Evolutionary conservation across 2,888 invertebrate genomes (phyloP), one percentile per base, ranked within the genome.

Genomic region (Pandemis heparana): DNA sequence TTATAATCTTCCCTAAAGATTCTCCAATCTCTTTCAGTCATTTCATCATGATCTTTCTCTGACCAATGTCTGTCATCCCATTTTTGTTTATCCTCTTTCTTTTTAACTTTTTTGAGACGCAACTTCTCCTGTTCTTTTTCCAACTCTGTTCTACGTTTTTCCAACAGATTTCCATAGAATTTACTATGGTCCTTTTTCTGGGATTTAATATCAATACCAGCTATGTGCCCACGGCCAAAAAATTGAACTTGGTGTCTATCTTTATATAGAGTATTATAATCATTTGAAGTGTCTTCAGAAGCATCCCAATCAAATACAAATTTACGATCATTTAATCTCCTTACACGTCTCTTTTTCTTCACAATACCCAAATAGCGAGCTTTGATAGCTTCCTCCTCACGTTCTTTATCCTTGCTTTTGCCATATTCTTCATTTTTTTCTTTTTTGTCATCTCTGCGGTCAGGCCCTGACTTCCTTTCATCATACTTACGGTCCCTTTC

Each of bases 251-350:
- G 98, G 92, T 99, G 99, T 65, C 98, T 96, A 81, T 99, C 98
- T 89, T 99, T 99, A 86, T 99, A 99, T 32, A 99, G 94, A 75
- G 97, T 96, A 90, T 99, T 99, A 86, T 99, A 99, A 94, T 99
- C 99, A 76, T 97, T 97, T 3, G 99, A 98, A 0, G 99, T 99
- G 85, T 99, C 99, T 91, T 99, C 99, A 0, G 98, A 97, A 0
- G 99, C 99, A 93, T 99, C 99, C 99, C 99, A 99, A 91, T 99
- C 99, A 90, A 99, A 99, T 0, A 99, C 99, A 95, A 99, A 99
- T 92, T 99, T 99, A 16, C 99, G 95, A 87, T 99, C 99, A 92
- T 99, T 99, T 59, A 99, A 93, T 76, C 99, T 95, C 18, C 99
- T 95, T 0, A 99, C 98, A 74, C 99, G 95, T 14, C 99, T 96